Evolutionary conservation across 2,113 vertebrate species (phyloP).

Genomic region (Catharus fuscescens): DNA sequence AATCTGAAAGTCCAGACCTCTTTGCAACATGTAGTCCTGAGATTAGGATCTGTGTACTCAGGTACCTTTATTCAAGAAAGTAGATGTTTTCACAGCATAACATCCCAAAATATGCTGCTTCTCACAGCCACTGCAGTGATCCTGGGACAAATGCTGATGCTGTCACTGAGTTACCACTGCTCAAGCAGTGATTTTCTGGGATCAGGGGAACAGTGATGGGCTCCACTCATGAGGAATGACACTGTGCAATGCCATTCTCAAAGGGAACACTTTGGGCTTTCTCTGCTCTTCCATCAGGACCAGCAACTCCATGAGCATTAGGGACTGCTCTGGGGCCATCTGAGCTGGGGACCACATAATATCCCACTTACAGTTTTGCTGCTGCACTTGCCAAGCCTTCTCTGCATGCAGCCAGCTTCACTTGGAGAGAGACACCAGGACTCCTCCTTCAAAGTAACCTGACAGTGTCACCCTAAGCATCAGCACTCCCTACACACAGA

Average conservation of each 20-base stretch:
- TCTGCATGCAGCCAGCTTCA: not conserved
- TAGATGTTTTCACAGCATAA: not conserved
- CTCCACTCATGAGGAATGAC: not conserved
- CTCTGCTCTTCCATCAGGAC: not conserved
- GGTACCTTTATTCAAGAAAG: not conserved
- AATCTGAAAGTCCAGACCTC: not conserved
- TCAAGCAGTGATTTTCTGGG: not conserved
- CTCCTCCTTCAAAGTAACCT: not conserved
- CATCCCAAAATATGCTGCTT: not conserved
- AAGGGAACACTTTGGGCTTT: not conserved
- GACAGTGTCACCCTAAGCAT: not conserved
- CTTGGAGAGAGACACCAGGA: not conserved
- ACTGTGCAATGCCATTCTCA: not conserved
- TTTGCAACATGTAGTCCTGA: not conserved
- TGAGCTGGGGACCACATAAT: not conserved
- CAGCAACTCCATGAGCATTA: not conserved
- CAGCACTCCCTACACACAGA: not conserved
- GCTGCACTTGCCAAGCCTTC: not conserved
- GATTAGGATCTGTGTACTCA: not conserved
- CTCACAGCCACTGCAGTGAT: not conserved
- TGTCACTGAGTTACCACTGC: not conserved
- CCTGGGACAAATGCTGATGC: not conserved
- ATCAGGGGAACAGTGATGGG: not conserved
- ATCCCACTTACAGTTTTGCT: not conserved
- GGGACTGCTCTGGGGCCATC: not conserved